Percentiles rank a stretch among this genome's conserved stretches.
These are phyloP conservation scores for Gallinago media DNA, from an alignment of 2,113 vertebrate genomes.

Conservation along the genomic window DNA sequence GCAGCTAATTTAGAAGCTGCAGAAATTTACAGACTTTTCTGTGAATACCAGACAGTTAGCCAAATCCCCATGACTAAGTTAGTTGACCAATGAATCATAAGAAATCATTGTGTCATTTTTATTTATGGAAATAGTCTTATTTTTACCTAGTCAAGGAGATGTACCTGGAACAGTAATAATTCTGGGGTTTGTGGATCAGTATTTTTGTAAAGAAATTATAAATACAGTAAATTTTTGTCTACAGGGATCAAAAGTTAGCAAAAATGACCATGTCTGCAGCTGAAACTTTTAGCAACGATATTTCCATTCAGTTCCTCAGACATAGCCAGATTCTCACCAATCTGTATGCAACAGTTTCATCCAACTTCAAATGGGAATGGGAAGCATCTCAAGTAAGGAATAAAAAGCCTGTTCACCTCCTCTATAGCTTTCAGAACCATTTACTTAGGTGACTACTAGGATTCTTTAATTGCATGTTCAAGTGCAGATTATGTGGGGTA, in stretches of 20 bases:
- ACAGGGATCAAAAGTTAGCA: background rate
- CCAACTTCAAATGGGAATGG: background rate
- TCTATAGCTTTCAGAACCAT: conserved; percentile 18
- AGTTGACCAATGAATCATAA: background rate
- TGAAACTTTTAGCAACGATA: background rate
- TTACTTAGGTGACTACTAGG: background rate
- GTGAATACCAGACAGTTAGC: background rate
- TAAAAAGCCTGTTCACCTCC: conserved; percentile 20
- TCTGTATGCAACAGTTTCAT: background rate
- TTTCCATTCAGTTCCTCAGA: background rate
- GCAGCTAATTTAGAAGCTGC: background rate
- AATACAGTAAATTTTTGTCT: background rate
- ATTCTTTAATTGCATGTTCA: background rate
- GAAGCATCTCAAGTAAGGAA: conserved; percentile 1
- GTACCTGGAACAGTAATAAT: background rate
- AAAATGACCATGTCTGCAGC: background rate
- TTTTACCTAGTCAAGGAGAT: background rate
- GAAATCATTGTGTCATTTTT: background rate
- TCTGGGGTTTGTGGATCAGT: background rate
- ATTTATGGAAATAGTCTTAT: background rate
- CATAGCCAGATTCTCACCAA: background rate
- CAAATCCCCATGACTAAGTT: background rate
- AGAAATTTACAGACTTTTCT: background rate
- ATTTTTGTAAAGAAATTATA: background rate
- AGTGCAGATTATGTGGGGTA: background rate